These are phyloP conservation scores for Magallana nippona DNA, from an alignment of 2,888 invertebrate genomes.

Conservation along the genomic window DNA sequence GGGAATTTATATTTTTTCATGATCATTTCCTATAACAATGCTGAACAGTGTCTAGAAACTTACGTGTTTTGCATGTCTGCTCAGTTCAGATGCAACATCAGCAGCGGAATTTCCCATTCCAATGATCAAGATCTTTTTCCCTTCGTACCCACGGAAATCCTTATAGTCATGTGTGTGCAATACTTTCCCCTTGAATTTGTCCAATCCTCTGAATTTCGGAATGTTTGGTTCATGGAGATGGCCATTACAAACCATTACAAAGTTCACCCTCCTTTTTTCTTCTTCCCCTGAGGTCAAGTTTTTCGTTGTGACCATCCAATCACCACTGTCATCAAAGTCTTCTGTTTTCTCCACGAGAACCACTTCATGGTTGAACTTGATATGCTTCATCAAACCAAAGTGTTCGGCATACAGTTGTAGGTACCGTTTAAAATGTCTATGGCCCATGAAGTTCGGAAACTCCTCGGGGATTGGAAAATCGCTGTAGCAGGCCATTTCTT, in stretches of 20 bases:
- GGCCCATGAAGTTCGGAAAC: constrained; percentile 65
- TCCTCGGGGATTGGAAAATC: constrained; percentile 63
- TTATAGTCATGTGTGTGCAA: constrained; percentile 62
- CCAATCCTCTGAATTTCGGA: constrained; percentile 61
- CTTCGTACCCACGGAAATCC: constrained; percentile 60
- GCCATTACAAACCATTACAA: constrained; percentile 71
- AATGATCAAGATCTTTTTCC: constrained; percentile 56
- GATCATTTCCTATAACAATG: too few species aligned
- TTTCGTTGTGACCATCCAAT: constrained; percentile 69
- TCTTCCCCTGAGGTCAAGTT: constrained; percentile 61
- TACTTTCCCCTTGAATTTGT: constrained; percentile 64
- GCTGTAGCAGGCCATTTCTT: constrained; percentile 62
- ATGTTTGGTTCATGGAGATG: constrained; percentile 63
- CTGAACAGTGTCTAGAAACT: constrained; percentile 37
- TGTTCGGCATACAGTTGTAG: constrained; percentile 57
- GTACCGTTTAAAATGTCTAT: constrained; percentile 61
- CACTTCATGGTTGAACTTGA: constrained; percentile 54
- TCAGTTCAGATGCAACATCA: constrained; percentile 61
- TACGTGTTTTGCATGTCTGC: constrained; percentile 63
- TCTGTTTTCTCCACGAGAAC: constrained; percentile 59
- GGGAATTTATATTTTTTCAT: too few species aligned
- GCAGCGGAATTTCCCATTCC: constrained; percentile 64
- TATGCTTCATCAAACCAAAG: constrained; percentile 55
- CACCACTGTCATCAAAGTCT: constrained; percentile 70
- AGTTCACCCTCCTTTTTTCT: constrained; percentile 62